Evolutionary conservation across 1,140 invertebrate species (phyloP), one percentile per base, ranked within the genome.

Genomic region (Augochlora pura): DNA sequence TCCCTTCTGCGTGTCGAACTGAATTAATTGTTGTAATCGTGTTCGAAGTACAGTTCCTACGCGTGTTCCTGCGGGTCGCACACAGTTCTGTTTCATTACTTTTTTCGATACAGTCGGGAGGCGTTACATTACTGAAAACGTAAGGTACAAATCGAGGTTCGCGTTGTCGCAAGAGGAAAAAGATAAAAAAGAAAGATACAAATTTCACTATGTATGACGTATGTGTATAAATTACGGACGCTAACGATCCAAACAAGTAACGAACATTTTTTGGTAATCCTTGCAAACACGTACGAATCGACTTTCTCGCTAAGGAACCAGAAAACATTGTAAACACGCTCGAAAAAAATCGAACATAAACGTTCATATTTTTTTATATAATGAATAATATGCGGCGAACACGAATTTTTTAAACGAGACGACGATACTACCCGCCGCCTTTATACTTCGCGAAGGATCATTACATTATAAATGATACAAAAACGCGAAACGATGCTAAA

Each of bases 391-490:
- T 16, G 89, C 87, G 89, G 88, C 88, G 86, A 38, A 81, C 87
- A 91, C 82, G 83, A 90, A 90, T 78, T 87, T 85, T 83, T 85
- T 87, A 85, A 84, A 80, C 69, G 73, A 82, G 27, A 77, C 6
- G 42, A 46, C 80, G 49, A 52, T 46, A 52, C 49, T 16, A 52
- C 16, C 49, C 49, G 77, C 78, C 76, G 80, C 77, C 46, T 79
- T 81, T 84, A 88, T 90, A 90, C 89, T 90, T 92, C 90, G 87
- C 91, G 89, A 21, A 52, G 49, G 91, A 91, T 90, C 88, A 86
- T 91, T 18, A 90, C 27, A 90, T 90, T 88, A 52, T 84, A 88
- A 88, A 88, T 82, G 86, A 86, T 67, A 90, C 14, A 18, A 16
- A 32, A 39, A 85, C 80, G 86, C 91, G 89, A 91, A 91, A 88